Evolutionary conservation across 2,113 vertebrate genomes (phyloP).

Genomic region (Apaloderma vittatum): DNA sequence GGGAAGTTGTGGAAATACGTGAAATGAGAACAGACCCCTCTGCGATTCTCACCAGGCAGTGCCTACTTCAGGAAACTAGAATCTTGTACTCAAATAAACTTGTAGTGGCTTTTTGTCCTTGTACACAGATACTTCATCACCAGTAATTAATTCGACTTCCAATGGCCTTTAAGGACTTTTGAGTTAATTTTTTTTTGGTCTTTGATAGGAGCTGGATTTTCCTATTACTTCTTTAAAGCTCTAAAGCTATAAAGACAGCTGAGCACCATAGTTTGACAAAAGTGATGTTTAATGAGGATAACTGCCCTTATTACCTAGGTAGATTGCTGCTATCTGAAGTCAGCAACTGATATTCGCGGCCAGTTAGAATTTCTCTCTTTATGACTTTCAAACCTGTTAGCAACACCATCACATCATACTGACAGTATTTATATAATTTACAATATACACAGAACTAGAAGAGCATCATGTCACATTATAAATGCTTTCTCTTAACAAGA

Average conservation of each 20-base stretch:
- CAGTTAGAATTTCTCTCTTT: not conserved
- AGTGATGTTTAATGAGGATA: not conserved
- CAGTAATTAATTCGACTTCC: not conserved
- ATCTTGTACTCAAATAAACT: not conserved
- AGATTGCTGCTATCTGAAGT: not conserved
- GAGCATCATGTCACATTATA: not conserved
- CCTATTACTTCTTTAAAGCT: not conserved
- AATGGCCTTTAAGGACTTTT: not conserved
- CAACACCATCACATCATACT: not conserved
- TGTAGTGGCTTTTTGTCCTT: not conserved
- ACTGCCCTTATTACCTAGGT: not conserved
- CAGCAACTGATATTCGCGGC: not conserved
- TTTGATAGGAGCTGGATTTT: not conserved
- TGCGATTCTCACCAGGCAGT: not conserved
- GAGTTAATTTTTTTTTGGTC: not conserved
- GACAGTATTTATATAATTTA: not conserved
- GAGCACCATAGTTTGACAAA: not conserved
- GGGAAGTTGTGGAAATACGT: not conserved
- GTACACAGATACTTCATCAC: not conserved
- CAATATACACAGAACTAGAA: not conserved
- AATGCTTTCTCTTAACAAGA: not conserved
- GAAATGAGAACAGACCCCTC: not conserved
- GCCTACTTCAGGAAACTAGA: not conserved
- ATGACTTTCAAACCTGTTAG: not conserved
- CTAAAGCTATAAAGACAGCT: not conserved